Percentiles rank a stretch among this genome's conserved stretches.
phyloP scores from a whole-genome alignment of 2,113 vertebrate genomes.

The Chaetodon trifascialis region DNA sequence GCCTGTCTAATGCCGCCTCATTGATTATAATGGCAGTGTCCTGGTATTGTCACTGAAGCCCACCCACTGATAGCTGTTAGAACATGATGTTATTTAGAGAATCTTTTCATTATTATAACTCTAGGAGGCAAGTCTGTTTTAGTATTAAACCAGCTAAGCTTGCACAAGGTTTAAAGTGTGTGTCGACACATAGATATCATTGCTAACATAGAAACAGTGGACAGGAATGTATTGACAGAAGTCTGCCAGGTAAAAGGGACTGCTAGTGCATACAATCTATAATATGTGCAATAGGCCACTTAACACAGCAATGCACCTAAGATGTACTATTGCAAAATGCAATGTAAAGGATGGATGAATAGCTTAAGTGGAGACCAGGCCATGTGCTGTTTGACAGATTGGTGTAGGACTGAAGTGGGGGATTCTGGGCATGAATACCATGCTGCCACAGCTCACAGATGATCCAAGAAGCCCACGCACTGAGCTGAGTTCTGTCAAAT shows the following conservation, averaged over 20 bases:
- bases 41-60: conserved; percentile 42
- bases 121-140: neutral
- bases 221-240: neutral
- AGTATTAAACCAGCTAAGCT: conserved; percentile 16
- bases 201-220: neutral
- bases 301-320: neutral
- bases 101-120: conserved; percentile 12
- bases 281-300: neutral
- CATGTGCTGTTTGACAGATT: conserved; percentile 73
- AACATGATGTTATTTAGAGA: conserved; percentile 44
- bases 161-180: neutral
- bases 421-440: conserved; percentile 63
- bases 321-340: conserved; percentile 1
- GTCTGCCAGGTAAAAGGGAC: neutral
- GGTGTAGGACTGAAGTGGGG: conserved; percentile 72
- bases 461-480: conserved; percentile 73
- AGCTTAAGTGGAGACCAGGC: conserved; percentile 30
- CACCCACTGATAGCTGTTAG: conserved; percentile 41
- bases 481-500: conserved; percentile 45
- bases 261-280: neutral
- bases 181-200: neutral
- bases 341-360: conserved; percentile 32
- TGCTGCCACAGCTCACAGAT: conserved; percentile 47
- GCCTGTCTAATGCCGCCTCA: conserved; percentile 42
- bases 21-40: conserved; percentile 57